A percentile compares a stretch with the other conserved stretches of the same genome.
Evolutionary conservation across 1,140 invertebrate species (phyloP).

Genomic region (Pseudomyrmex gracilis): DNA sequence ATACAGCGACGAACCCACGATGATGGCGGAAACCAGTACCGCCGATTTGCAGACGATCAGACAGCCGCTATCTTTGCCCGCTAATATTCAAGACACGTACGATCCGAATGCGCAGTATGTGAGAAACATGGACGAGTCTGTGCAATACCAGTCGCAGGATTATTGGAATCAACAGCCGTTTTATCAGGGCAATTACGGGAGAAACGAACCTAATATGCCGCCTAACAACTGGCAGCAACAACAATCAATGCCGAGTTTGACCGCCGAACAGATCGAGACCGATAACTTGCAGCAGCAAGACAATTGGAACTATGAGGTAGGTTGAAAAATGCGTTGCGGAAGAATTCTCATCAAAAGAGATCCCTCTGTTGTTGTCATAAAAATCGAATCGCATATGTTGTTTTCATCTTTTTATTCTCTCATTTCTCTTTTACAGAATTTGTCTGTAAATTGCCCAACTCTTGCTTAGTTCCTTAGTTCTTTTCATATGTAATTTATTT

Average conservation of each 20-base stretch:
- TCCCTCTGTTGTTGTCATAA: background rate
- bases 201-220: conserved; percentile 65
- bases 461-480: background rate
- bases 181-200: conserved; percentile 76
- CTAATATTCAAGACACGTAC: conserved; percentile 75
- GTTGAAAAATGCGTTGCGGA: conserved; percentile 27
- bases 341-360: background rate
- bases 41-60: conserved; percentile 76
- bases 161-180: conserved; percentile 83
- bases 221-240: conserved; percentile 81
- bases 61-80: conserved; percentile 78
- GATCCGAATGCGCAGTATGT: conserved; percentile 74
- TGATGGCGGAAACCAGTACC: conserved; percentile 75
- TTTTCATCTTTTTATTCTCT: background rate
- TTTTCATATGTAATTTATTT: background rate
- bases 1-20: conserved; percentile 73
- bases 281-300: conserved; percentile 77
- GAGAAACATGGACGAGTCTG: conserved; percentile 67
- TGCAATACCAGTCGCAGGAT: conserved; percentile 80
- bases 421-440: background rate
- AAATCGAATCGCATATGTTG: conserved; percentile 21
- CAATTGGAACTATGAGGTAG: conserved; percentile 84
- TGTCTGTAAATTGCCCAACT: background rate
- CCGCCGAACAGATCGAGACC: conserved; percentile 71
- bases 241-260: conserved; percentile 63